Evolutionary conservation across 2,888 invertebrate genomes (phyloP).

Genomic region (Drosophila dives): DNA sequence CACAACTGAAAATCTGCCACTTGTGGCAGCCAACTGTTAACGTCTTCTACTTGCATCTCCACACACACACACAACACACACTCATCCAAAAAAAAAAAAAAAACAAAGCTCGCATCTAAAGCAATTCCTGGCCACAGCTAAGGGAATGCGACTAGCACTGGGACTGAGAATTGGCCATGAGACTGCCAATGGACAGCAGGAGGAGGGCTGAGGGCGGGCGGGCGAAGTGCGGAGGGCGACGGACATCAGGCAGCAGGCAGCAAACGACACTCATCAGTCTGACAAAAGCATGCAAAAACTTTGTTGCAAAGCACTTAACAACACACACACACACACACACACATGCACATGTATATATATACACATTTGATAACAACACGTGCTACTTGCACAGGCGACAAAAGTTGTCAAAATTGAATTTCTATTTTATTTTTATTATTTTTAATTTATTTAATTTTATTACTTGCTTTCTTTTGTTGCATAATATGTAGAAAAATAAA

Average conservation of each 20-base stretch:
- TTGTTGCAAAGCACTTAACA: conserved; percentile 76
- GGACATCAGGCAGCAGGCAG: conserved; percentile 18
- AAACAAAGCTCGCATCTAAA: neutral
- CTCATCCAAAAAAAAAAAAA: neutral
- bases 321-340: conserved; percentile 38
- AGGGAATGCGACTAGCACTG: neutral
- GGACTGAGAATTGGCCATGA: neutral
- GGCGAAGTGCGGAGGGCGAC: too few species aligned
- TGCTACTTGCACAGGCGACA: conserved; percentile 32
- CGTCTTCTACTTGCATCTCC: conserved; percentile 6
- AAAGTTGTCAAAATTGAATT: neutral
- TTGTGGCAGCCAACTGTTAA: conserved; percentile 6
- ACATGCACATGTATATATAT: neutral
- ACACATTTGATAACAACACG: neutral
- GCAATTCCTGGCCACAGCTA: neutral
- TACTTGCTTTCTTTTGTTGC: too few species aligned
- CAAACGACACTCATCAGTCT: conserved; percentile 56
- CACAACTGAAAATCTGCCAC: conserved; percentile 22
- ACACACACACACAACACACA: neutral
- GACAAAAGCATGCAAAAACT: conserved; percentile 75
- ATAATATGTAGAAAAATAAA: too few species aligned
- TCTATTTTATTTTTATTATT: neutral
- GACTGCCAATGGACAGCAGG: neutral
- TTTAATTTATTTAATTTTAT: too few species aligned
- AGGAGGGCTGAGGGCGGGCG: neutral